These are phyloP conservation scores for Psettodes erumei DNA, from an alignment of 2,113 vertebrate species.

Conservation along the genomic window DNA sequence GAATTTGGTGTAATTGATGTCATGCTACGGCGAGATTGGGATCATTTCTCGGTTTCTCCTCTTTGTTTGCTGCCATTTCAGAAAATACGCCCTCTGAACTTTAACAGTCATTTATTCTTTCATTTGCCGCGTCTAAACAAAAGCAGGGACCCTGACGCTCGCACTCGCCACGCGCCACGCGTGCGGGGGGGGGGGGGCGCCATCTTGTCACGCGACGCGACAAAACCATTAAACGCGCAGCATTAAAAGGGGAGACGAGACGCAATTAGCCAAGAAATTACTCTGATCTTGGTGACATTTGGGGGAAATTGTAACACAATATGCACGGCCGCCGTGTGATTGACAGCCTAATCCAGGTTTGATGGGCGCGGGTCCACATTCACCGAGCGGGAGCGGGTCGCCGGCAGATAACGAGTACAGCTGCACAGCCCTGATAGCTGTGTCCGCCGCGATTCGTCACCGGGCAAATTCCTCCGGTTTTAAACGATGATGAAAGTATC, in stretches of 20 bases:
- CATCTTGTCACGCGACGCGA: conserved; percentile 94
- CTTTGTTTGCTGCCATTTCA: conserved; percentile 81
- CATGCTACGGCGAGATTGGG: conserved; percentile 74
- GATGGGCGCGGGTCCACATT: conserved; percentile 94
- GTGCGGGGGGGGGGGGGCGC: conserved; percentile 72
- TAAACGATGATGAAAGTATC: conserved; percentile 99
- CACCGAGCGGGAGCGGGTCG: conserved; percentile 90
- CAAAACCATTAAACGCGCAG: conserved; percentile 97
- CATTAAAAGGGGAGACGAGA: conserved; percentile 99
- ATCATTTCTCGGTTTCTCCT: conserved; percentile 78
- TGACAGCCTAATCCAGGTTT: conserved; percentile 99
- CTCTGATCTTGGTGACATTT: conserved; percentile 99
- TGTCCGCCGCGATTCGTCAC: conserved; percentile 96
- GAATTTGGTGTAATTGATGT: conserved; percentile 81
- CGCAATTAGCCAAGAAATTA: conserved; percentile 99
- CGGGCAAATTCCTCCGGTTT: conserved; percentile 98
- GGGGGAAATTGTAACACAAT: conserved; percentile 99
- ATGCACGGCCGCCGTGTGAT: conserved; percentile 90
- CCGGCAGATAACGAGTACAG: conserved; percentile 98
- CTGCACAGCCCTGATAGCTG: conserved; percentile 97
- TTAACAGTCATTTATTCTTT: conserved; percentile 81
- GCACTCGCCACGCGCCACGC: conserved; percentile 70
- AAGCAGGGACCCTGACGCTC: conserved; percentile 71
- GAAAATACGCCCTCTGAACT: conserved; percentile 81
- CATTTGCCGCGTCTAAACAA: conserved; percentile 83